These are phyloP conservation scores for Cryptomyrus ogoouensis DNA, from an alignment of 2,113 vertebrate genomes.

Conservation along the genomic window DNA sequence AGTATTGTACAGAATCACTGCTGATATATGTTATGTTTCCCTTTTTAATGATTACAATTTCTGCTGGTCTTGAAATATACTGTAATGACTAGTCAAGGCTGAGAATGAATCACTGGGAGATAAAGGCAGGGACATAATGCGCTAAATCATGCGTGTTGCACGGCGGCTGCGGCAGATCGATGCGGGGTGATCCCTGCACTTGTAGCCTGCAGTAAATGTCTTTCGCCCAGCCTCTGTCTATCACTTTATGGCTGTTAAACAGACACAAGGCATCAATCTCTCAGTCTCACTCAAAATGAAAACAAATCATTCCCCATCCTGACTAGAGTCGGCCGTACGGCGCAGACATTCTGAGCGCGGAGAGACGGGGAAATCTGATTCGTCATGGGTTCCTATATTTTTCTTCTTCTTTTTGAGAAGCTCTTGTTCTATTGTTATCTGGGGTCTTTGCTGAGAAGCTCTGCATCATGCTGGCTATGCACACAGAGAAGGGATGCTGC, in stretches of 20 bases:
- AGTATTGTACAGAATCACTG: background rate
- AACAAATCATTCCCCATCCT: constrained; percentile 22
- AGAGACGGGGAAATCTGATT: background rate
- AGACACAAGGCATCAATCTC: constrained; percentile 29
- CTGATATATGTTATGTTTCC: background rate
- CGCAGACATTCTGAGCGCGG: background rate
- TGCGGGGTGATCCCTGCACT: constrained; percentile 26
- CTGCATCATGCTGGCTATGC: background rate
- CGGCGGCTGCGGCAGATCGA: constrained; percentile 24
- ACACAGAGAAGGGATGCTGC: background rate
- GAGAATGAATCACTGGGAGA: constrained; percentile 15
- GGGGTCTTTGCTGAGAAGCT: background rate
- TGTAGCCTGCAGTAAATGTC: constrained; percentile 27
- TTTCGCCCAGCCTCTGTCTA: constrained; percentile 15
- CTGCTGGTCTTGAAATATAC: constrained; percentile 5
- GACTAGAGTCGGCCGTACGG: background rate
- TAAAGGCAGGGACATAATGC: constrained; percentile 19
- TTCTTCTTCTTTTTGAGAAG: background rate
- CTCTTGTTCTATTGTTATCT: background rate
- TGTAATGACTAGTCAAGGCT: constrained; percentile 8
- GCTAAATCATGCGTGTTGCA: constrained; percentile 11
- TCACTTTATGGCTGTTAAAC: constrained; percentile 23
- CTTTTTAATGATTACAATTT: background rate
- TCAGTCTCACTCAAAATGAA: constrained; percentile 15
- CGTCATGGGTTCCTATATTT: background rate